Evolutionary conservation across 2,797 vertebrate species (phyloP).

Genomic region (Propithecus deckenii): DNA sequence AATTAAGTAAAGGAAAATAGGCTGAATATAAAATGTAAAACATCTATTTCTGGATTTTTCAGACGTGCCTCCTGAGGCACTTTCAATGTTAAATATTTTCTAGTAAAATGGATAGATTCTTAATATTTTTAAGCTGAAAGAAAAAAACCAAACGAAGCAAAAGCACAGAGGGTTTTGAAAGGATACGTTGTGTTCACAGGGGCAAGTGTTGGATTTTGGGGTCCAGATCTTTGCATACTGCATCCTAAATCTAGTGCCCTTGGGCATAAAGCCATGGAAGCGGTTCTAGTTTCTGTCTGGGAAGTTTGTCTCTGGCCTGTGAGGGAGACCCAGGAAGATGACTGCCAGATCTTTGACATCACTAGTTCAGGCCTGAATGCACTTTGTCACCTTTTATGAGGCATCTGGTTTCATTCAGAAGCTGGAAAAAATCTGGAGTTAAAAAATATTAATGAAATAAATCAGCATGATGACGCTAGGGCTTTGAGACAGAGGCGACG

Average conservation of each 20-base stretch:
- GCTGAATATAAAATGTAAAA: slow-evolving; percentile 57
- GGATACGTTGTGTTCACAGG: neutral
- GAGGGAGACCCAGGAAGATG: neutral
- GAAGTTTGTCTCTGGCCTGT: neutral
- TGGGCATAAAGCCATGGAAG: neutral
- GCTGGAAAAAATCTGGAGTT: neutral
- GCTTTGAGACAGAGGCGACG: neutral
- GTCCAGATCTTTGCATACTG: neutral
- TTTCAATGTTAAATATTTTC: slow-evolving; percentile 70
- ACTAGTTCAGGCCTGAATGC: neutral
- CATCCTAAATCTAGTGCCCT: neutral
- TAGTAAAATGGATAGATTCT: slow-evolving; percentile 45
- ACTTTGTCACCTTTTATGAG: neutral
- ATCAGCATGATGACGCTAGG: neutral
- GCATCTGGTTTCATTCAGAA: slow-evolving; percentile 1
- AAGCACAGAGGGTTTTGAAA: neutral
- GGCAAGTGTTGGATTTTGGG: neutral
- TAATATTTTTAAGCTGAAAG: slow-evolving; percentile 40
- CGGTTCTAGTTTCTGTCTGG: neutral
- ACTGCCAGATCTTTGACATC: neutral
- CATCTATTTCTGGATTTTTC: slow-evolving; percentile 56
- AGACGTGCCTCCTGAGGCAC: slow-evolving; percentile 59
- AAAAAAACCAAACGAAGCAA: neutral
- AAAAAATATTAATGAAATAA: neutral
- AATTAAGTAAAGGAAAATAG: slow-evolving; percentile 69